These are phyloP conservation scores for Silurus glanis DNA, from an alignment of 2,113 vertebrate genomes.

Conservation along the genomic window DNA sequence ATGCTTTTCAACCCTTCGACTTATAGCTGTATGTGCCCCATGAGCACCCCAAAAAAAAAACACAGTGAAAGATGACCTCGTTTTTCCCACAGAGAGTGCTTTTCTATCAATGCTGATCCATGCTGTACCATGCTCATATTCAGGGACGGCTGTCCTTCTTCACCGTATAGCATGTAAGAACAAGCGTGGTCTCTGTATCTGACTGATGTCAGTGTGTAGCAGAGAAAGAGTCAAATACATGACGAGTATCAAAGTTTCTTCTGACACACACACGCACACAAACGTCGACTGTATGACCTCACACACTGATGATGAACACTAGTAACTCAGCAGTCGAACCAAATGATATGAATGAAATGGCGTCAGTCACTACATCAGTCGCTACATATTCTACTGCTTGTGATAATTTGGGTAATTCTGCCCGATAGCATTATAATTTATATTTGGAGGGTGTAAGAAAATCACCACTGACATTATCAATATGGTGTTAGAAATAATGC, in stretches of 20 bases:
- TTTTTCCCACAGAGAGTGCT: neutral
- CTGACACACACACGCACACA: constrained; percentile 6
- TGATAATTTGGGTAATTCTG: neutral
- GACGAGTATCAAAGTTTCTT: neutral
- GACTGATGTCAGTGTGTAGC: constrained; percentile 15
- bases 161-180: neutral
- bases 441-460: neutral
- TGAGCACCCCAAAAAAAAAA: neutral
- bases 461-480: neutral
- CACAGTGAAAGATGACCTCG: neutral
- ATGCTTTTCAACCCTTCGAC: neutral
- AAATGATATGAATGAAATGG: neutral
- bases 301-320: neutral
- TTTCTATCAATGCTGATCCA: neutral
- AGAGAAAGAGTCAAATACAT: neutral
- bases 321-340: neutral
- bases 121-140: constrained; percentile 11
- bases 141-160: neutral
- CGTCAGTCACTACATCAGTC: neutral
- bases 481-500: neutral
- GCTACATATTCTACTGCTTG: neutral
- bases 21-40: neutral
- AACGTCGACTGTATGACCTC: neutral
- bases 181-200: neutral
- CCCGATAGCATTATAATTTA: neutral